Base-by-base conservation (phyloP, 2,797 vertebrate genomes). In the Enteromius anoplus region DNA sequence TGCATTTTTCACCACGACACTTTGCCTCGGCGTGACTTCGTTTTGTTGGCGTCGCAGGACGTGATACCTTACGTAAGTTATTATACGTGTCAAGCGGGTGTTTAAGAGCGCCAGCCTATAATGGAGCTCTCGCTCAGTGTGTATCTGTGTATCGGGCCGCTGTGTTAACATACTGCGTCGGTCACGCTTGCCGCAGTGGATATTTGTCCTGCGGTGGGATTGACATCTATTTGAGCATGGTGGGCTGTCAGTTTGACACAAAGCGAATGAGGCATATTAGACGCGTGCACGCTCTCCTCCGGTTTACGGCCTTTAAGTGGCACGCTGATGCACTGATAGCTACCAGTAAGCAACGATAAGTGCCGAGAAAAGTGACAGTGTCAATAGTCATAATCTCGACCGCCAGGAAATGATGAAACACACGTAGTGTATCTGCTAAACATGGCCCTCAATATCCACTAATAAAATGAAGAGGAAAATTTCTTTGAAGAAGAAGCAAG, bases 301-400 rank as follows among this genome's bases (percentile, higher is more conserved):
- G 91, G 94, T 95, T 94, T 95, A 93, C 90, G 72, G 51, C 80
- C 75, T 82, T 89, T 84, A 86, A 84, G 77, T 81, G 69, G 73
- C 83, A 3, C 69, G 45, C 78, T 79, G 47, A 93, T 93, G 88
- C 87, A 93, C 90, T 91, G 90, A 93, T 80, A 91, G 90, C 85
- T 21, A 23, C 73, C 82, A 87, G 92, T 95, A 96, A 96, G 94
- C 93, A 94, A 91, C 71, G 94, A 96, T 96, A 94, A 96, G 94
- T 85, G 92, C 90, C 85, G 87, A 94, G 88, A 93, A 94, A 96
- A 94, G 92, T 96, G 96, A 96, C 95, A 94, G 88, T 91, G 93
- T 96, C 95, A 97, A 96, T 96, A 96, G 92, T 94, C 90, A 93
- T 96, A 96, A 96, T 93, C 92, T 91, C 91, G 93, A 92, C 88